Conservation (phyloP, 2,888 invertebrate genomes). For the Chaetogeoica ovagalla region DNA sequence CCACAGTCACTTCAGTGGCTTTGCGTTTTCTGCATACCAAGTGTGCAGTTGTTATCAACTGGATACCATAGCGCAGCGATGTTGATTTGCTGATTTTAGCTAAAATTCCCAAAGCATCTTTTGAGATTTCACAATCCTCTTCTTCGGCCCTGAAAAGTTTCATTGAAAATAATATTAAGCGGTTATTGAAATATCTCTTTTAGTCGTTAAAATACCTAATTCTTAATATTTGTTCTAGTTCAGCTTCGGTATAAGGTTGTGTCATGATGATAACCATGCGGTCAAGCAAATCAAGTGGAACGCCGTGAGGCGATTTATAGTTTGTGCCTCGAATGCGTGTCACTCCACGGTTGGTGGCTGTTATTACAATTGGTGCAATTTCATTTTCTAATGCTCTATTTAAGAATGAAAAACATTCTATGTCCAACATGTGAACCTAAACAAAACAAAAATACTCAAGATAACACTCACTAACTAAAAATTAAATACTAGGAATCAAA, state of each 20-base stretch:
- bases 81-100: conserved; percentile 92
- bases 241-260: conserved; percentile 81
- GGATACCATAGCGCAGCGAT: conserved; percentile 94
- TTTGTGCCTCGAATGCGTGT: conserved; percentile 93
- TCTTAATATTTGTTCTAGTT: conserved; percentile 87
- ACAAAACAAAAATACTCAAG: conserved; percentile 31
- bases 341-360: conserved; percentile 96
- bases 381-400: conserved; percentile 97
- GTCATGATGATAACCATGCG: conserved; percentile 94
- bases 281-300: conserved; percentile 94
- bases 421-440: conserved; percentile 94
- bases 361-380: conserved; percentile 95
- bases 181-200: not conserved
- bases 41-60: conserved; percentile 92
- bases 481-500: not conserved
- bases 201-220: conserved; percentile 65
- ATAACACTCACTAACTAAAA: not conserved
- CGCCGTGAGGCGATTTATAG: conserved; percentile 93
- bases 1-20: conserved; percentile 70
- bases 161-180: not conserved
- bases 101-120: conserved; percentile 85
- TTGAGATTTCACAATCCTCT: conserved; percentile 93
- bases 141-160: conserved; percentile 79
- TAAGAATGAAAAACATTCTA: conserved; percentile 97
- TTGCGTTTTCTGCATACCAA: conserved; percentile 91